Base-by-base conservation (phyloP, 1,140 invertebrate species). In the Trissolcus basalis region DNA sequence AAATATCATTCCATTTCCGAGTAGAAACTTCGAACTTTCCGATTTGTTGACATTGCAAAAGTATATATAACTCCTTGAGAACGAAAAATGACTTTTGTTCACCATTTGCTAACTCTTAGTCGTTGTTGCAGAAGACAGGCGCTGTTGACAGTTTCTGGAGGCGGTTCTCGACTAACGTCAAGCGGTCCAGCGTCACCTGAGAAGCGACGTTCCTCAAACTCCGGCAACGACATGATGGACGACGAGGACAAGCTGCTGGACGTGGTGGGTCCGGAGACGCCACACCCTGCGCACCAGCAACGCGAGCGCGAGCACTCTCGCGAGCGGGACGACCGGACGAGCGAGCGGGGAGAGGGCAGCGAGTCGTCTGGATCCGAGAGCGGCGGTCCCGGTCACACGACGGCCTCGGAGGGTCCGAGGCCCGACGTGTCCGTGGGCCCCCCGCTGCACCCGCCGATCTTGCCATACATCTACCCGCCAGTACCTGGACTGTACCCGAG, bases 381-480 rank as follows among this genome's bases (percentile, higher is more conserved):
- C 78, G 84, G 90, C 11, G 89, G 88, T 0, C 45, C 50, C 19
- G 83, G 84, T 11, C 82, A 80, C 56, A 83, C 82, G 71, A 89
- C 93, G 53, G 91, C 92, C 6, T 89, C 90, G 0, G 91, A 91
- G 49, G 89, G 90, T 0, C 94, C 94, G 1, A 92, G 94, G 43
- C 94, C 94, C 1, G 96, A 96, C 87, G 95, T 96, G 15, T 95
- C 93, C 5, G 92, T 96, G 4, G 95, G 96, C 8, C 95, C 95
- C 13, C 95, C 96, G 7, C 93, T 96, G 9, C 95, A 96, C 81
- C 95, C 95, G 9, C 94, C 94, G 11, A 89, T 96, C 49, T 89
- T 97, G 74, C 96, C 95, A 58, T 97, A 96, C 89, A 91, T 97
- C 11, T 96, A 96, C 84, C 93, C 94, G 0, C 94, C 93, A n/a